phyloP scores from a whole-genome alignment of 2,888 invertebrate species.

The Synergus itoensis region DNA sequence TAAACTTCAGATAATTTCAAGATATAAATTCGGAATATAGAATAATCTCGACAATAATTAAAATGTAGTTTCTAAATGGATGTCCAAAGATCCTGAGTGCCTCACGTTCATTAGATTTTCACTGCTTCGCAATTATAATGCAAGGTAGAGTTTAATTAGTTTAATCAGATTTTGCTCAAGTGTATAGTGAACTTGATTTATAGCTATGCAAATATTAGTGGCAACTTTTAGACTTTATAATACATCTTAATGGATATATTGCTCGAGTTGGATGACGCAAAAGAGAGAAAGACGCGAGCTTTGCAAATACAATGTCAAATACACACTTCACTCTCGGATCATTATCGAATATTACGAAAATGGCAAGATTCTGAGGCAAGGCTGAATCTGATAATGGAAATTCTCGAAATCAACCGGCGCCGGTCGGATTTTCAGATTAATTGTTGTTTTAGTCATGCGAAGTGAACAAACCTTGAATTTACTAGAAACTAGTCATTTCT shows the following conservation, averaged over 20 bases:
- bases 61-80: background rate
- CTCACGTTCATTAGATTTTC: background rate
- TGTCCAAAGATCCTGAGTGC: background rate
- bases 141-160: background rate
- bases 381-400: conserved; percentile 17
- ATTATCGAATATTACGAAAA: conserved; percentile 16
- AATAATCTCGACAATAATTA: background rate
- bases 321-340: background rate
- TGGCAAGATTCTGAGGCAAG: background rate
- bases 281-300: background rate
- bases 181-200: conserved; percentile 10
- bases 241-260: background rate
- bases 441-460: background rate
- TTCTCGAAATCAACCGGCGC: background rate
- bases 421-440: background rate
- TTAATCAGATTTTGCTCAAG: background rate
- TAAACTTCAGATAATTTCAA: background rate
- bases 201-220: background rate
- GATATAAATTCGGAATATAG: background rate
- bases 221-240: background rate
- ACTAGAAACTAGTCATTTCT: background rate
- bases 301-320: background rate
- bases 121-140: background rate
- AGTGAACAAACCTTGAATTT: background rate
- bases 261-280: background rate